Evolutionary conservation across 2,113 vertebrate genomes (phyloP), one percentile per base, ranked within the genome.

Genomic region (Ammodytes marinus): DNA sequence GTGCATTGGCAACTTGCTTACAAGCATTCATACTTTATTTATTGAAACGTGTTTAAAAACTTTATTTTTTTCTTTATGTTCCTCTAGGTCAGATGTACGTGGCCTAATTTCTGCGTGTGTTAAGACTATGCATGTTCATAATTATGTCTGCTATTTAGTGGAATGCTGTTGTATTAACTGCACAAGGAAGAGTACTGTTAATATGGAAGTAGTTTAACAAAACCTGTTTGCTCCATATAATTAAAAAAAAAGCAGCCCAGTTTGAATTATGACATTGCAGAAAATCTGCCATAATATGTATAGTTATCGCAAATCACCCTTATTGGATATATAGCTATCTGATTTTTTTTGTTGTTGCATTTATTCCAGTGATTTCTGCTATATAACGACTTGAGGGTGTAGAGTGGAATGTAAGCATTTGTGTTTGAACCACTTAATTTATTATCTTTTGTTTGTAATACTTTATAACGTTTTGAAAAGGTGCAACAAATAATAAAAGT

Each of bases 371-470:
- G 80, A 42, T 82, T 84, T 70, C 43, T 8, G 4, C 66, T 39
- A 68, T 79, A 64, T 86, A 19, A 69, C 53, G 71, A 83, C 60
- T 66, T 79, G 37, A 66, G 63, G 69, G 53, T 82, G 65, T 79
- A 73, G 69, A 79, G 77, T 82, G 74, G 71, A 91, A 83, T 87
- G 79, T 84, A 83, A 83, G 76, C 80, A 86, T 80, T 86, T 73
- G 82, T 88, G 81, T 89, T 90, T 82, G 40, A 84, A 83, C 78
- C 83, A 75, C 87, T 87, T 94, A 93, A 94, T 90, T 94, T 94
- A 94, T 95, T 93, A 61, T 91, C 54, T 86, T 89, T 91, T 91
- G 66, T 88, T 88, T 91, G 86, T 90, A 81, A 87, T 82, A 88
- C 71, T 79, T 93, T 82, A 73, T 69, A 54, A 72, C 27, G 68